Evolutionary conservation across 2,113 vertebrate genomes (phyloP).

Genomic region (Gymnorhina tibicen): DNA sequence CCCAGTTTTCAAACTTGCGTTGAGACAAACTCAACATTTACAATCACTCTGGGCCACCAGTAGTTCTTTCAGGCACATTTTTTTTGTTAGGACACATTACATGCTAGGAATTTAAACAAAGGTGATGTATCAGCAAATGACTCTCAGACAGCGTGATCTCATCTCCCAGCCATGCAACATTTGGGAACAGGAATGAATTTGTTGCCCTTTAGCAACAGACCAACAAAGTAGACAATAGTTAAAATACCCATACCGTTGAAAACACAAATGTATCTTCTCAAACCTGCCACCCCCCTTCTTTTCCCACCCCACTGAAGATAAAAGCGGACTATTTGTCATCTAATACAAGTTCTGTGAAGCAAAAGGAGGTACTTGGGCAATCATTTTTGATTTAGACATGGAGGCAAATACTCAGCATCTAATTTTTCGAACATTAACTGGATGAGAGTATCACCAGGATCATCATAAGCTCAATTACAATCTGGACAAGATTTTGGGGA

Average conservation of each 20-base stretch:
- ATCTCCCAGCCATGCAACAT: neutral
- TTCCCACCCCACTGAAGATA: neutral
- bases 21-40: neutral
- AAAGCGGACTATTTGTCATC: neutral
- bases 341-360: neutral
- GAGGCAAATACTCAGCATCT: neutral
- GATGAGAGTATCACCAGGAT: neutral
- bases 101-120: slow-evolving; percentile 39
- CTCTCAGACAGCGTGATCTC: slow-evolving; percentile 1
- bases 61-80: neutral
- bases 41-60: neutral
- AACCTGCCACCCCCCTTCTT: neutral
- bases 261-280: neutral
- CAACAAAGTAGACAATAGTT: neutral
- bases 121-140: slow-evolving; percentile 32
- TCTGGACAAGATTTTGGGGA: neutral
- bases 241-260: neutral
- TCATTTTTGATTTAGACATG: neutral
- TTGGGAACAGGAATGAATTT: neutral
- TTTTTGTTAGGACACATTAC: neutral
- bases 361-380: neutral
- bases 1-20: neutral
- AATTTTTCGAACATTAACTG: neutral
- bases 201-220: neutral
- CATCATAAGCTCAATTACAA: neutral